Base-by-base conservation (phyloP, 2,888 invertebrate genomes). In the Sturmia bella region DNA sequence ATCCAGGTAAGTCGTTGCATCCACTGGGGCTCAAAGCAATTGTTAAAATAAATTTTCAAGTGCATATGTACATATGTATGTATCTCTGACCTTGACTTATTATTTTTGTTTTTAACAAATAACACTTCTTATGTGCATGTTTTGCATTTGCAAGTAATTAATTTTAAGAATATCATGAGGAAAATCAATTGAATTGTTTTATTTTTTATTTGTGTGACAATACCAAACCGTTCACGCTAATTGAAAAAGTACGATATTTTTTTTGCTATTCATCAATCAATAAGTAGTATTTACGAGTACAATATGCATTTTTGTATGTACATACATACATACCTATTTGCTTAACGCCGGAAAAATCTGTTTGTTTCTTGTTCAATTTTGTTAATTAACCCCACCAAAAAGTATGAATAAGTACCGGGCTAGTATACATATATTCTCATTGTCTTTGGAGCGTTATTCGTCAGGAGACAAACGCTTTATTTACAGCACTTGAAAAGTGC, bases 291-390 rank as follows among this genome's bases (percentile, higher is more conserved):
- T 43, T 54, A n/a, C n/a, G n/a, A n/a, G n/a, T n/a, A n/a, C n/a
- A n/a, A n/a, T n/a, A n/a, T n/a, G n/a, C n/a, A n/a, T n/a, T n/a
- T n/a, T n/a, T n/a, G n/a, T 21, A 43, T 9, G n/a, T 21, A 43
- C 13, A 54, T 68, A 54, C 24, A 54, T 54, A 54, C n/a, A n/a
- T 43, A 41, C 24, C 54, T 41, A 21, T 17, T 54, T 68, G 41
- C n/a, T 68, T 27, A 68, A 27, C 68, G 17, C 24, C 11, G 52
- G 43, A 17, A 17, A 41, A 7, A 41, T 19, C 3, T 21, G 39
- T n/a, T 12, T 41, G 15, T 24, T 41, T 41, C 12, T 61, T 43
- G 9, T 37, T 52, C 39, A 37, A 27, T 45, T 48, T 32, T 32
- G 17, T 48, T 45, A 63, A 37, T 50, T 64, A 13, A 12, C 4